Base-by-base conservation (phyloP, 2,797 vertebrate genomes). In the Monodelphis domestica region DNA sequence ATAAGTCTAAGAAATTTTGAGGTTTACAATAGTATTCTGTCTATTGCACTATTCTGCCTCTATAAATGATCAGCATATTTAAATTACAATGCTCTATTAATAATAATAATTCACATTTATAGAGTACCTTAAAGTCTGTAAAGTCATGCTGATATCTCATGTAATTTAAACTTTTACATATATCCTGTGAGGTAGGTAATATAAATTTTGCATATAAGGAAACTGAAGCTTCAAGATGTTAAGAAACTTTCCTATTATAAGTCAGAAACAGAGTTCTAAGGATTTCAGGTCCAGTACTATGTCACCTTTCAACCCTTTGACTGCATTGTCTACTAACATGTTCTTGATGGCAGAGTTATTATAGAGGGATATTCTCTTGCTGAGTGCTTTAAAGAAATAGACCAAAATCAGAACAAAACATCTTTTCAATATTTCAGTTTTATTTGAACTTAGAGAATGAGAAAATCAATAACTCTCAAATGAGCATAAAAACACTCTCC, bases 281-380 rank as follows among this genome's bases (percentile, higher is more conserved):
- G 33, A 33, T 63, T 63, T 14, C 4, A 63, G 59, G 24, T 63
- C 12, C 12, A 63, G 1, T 2, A 1, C 33, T 7, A 63, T 63
- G 70, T 14, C 1, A 14, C 15, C 91, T 29, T 91, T 94, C 54
- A 26, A 54, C 89, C 78, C 54, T 15, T 12, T 54, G 54, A 33
- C 87, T 51, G 54, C 1, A 53, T 55, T 15, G 15, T 5, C 52
- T 52, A 78, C 78, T 91, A 84, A 57, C 29, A 10, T 3, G 1
- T 78, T 91, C 87, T 89, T 94, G 89, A 93, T 84, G 89, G 53
- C 51, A 12, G 17, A 56, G 28, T 78, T 33, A 33, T 63, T n/a
- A 4, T 63, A n/a, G 17, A 63, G 59, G 91, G 93, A 92, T n/a
- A 70, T 30, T 91, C 53, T 54, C 28, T 0, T 10, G 63, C 21